These are phyloP conservation scores for Lanistes nyassanus DNA, from an alignment of 1,140 invertebrate species.

Conservation along the genomic window DNA sequence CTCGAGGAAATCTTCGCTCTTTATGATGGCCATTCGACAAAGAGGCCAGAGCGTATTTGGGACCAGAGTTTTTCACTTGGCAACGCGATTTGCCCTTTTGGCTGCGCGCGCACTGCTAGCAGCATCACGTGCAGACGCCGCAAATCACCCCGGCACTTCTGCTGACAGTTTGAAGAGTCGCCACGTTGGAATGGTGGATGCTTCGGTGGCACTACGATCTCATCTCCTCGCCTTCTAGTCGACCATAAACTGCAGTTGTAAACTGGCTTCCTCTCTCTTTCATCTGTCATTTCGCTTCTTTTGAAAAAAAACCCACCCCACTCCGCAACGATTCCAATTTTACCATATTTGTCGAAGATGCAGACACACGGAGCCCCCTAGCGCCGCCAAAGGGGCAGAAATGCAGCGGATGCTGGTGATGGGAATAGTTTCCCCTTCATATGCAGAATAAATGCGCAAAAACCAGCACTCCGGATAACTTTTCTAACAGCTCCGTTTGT, in stretches of 20 bases:
- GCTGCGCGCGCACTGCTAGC: too few relatives aligned
- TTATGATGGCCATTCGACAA: conserved; percentile 7
- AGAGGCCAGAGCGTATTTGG: too few relatives aligned
- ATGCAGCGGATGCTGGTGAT: too few relatives aligned
- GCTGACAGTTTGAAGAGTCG: background rate
- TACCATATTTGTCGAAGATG: background rate
- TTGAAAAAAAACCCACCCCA: background rate
- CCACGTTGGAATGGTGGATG: background rate
- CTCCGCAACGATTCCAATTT: background rate
- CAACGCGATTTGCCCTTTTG: background rate
- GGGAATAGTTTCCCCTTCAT: too few relatives aligned
- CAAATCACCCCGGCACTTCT: conserved; percentile 10
- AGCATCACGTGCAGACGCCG: background rate
- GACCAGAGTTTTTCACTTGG: background rate
- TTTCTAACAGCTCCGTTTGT: too few relatives aligned
- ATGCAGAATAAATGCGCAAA: too few relatives aligned
- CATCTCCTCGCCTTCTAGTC: background rate
- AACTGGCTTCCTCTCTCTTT: conserved; percentile 18
- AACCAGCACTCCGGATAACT: too few relatives aligned
- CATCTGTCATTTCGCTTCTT: conserved; percentile 21
- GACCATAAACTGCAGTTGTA: conserved; percentile 13
- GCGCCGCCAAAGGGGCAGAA: too few relatives aligned
- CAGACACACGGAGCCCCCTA: too few relatives aligned
- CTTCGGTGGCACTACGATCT: conserved; percentile 1
- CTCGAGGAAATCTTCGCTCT: conserved; percentile 10